Base-by-base conservation (phyloP, 1,140 invertebrate genomes). In the Drosophila sp. region DNA sequence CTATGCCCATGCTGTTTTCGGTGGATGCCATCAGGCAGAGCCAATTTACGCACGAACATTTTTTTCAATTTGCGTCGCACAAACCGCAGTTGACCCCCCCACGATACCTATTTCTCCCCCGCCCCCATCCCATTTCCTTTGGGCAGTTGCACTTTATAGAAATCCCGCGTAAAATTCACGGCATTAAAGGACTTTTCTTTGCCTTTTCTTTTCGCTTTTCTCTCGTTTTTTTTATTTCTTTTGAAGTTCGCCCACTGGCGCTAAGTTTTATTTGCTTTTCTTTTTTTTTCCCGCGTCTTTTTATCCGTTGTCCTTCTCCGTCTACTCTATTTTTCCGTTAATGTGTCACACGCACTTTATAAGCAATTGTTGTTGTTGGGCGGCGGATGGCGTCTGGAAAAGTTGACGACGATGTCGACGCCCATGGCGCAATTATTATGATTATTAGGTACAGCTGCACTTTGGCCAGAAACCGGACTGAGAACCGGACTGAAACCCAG, bases 321-420 rank as follows among this genome's bases (percentile, higher is more conserved):
- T 65, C 50, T 55, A 65, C 54, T 63, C 8, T 40, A 60, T 61
- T 50, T 58, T 65, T 66, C 78, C 72, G 78, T 90, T 90, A 90
- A 90, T 90, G 86, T 90, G 86, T 90, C 84, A 90, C 86, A 89
- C 85, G 85, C 85, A 90, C 86, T 85, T 90, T 86, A 86, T 81
- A 85, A 90, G 86, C 85, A 80, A 89, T 87, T 87, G 80, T 89
- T 89, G 84, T 84, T 71, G 17, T 17, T 17, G 17, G 17, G 17
- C 17, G 76, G 41, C 63, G 55, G 64, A 70, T 69, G 77, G 80
- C 84, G 84, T 86, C 83, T 87, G 84, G 83, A 65, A 89, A 87
- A 87, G 83, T 87, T 89, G 83, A 87, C 83, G 84, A 72, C 68
- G 50, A 60, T 50, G 84, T 78, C 70, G 84, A 84, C 84, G 84